phyloP scores from a whole-genome alignment of 2,113 vertebrate species.

The Eptatretus burgeri region DNA sequence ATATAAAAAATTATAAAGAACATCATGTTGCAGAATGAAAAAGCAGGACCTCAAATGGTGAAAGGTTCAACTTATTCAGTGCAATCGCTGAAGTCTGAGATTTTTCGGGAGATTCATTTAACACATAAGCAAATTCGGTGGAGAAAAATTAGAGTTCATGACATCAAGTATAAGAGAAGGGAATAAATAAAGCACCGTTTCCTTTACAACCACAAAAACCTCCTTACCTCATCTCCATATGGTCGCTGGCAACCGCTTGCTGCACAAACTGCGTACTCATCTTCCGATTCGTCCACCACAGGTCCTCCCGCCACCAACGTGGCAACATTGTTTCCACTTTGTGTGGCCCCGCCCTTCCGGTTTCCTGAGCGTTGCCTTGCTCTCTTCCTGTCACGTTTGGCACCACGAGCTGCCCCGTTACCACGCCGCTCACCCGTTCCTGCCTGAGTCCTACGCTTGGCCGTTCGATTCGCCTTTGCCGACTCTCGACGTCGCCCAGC shows the following conservation, averaged over 20 bases:
- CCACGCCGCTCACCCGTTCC: not conserved
- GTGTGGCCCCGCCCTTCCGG: slow-evolving; percentile 13
- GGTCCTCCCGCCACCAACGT: slow-evolving; percentile 40
- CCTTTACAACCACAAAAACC: no score
- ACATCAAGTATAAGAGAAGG: no score
- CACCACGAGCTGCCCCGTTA: slow-evolving; percentile 15
- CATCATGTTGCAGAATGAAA: no score
- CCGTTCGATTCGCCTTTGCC: slow-evolving; percentile 36
- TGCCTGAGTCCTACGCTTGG: slow-evolving; percentile 16
- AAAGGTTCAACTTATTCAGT: no score
- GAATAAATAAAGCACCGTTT: no score
- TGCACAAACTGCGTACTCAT: slow-evolving; percentile 60
- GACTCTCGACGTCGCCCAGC: slow-evolving; percentile 15
- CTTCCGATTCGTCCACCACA: slow-evolving; percentile 53
- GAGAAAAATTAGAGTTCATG: no score
- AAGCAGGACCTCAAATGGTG: no score
- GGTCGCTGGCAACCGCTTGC: slow-evolving; percentile 60
- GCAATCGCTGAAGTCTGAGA: no score
- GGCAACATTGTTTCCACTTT: slow-evolving; percentile 25
- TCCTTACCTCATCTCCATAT: slow-evolving; percentile 65
- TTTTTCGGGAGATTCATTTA: no score
- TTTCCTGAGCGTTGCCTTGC: not conserved
- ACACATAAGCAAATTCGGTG: no score
- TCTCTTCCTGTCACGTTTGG: slow-evolving; percentile 19
- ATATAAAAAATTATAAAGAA: no score